Evolutionary conservation across 1,140 invertebrate species (phyloP).

Genomic region (Caerostris extrusa): DNA sequence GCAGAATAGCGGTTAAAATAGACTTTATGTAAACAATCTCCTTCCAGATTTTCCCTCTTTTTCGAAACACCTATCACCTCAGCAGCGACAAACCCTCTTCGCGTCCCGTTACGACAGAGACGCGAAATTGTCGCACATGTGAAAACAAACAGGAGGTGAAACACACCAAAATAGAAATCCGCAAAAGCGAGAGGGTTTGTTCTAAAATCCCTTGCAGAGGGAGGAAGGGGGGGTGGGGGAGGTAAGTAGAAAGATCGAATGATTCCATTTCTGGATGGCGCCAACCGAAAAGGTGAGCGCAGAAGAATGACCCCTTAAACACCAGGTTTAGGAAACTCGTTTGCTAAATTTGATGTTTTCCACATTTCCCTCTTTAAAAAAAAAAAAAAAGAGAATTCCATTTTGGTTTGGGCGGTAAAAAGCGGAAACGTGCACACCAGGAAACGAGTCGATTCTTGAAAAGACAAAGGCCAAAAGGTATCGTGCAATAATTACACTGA

Average conservation of each 20-base stretch:
- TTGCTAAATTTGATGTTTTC: neutral
- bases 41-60: no score
- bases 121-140: neutral
- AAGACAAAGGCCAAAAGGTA: no score
- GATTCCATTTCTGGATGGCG: neutral
- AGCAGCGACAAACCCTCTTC: neutral
- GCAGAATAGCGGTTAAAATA: no score
- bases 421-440: neutral
- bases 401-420: neutral
- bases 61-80: no score
- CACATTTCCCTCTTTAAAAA: neutral
- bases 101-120: neutral
- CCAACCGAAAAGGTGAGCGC: neutral
- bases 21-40: no score
- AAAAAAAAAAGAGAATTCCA: no score
- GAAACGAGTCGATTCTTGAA: neutral
- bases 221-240: neutral
- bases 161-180: neutral
- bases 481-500: no score
- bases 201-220: neutral
- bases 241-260: neutral
- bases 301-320: neutral
- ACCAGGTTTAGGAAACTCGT: neutral
- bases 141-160: constrained; percentile 9
- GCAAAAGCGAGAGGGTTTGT: neutral